Conservation (phyloP, 2,113 vertebrate genomes). For the Muntiacus reevesi region DNA sequence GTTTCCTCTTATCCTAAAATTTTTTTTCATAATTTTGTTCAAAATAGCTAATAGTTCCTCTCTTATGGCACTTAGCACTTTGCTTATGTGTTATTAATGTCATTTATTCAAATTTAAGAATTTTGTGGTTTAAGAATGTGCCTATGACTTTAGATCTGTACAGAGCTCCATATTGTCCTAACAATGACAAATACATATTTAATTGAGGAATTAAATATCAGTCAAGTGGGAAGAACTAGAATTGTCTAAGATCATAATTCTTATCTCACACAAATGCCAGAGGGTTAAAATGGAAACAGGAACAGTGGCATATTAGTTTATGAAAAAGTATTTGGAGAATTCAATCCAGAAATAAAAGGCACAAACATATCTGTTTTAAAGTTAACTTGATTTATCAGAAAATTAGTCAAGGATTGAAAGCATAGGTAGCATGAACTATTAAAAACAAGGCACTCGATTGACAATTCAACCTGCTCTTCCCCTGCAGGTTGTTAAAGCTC, state of each 20-base stretch:
- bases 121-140: not conserved
- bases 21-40: not conserved
- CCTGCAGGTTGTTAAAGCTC: not conserved
- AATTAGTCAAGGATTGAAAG: not conserved
- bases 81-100: not conserved
- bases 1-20: not conserved
- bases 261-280: not conserved
- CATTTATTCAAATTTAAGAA: constrained; percentile 24
- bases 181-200: not conserved
- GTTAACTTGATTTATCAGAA: not conserved
- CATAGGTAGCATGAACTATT: not conserved
- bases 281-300: not conserved
- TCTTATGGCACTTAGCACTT: not conserved
- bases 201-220: constrained; percentile 4
- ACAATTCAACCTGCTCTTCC: not conserved
- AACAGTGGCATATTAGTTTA: not conserved
- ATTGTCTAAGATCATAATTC: not conserved
- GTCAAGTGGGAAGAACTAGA: not conserved
- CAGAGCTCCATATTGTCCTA: not conserved
- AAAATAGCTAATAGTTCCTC: not conserved
- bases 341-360: not conserved
- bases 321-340: not conserved
- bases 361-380: not conserved
- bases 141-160: not conserved
- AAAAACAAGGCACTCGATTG: not conserved